Evolutionary conservation across 1,140 invertebrate species (phyloP), one percentile per base, ranked within the genome.

Genomic region (Drosophila parvula): DNA sequence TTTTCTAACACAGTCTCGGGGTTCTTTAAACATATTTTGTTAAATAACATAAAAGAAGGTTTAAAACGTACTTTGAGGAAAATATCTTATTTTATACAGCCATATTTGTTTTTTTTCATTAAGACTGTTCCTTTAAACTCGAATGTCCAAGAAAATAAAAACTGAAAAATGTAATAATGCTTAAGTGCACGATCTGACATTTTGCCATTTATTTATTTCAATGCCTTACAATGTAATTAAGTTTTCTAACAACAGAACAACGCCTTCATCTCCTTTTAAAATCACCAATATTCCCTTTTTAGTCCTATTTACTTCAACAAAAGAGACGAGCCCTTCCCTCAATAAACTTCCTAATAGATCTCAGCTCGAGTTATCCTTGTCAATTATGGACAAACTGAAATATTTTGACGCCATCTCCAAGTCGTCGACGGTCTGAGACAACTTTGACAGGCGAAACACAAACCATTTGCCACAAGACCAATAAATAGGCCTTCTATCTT

Each of bases 381-480:
- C 45, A 68, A 28, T 65, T 27, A 40, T 22, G 14, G 22, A 40
- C 14, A 36, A 38, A 45, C 32, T 64, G 8, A 64, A 65, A 47
- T 47, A 47, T 48, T 41, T 63, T 36, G 32, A 65, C 62, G 12
- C 55, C 18, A 38, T 3, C 41, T 4, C 12, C 22, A 11, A 36
- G 16, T 12, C 36, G 11, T 12, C 36, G 11, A 12, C 11, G 16
- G 34, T 8, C 27, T 10, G 47, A 16, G 32, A 4, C 22, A 68
- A 68, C 47, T 69, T 38, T 45, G 67, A 47, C 67, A 47, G 48
- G 12, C 65, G 16, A 67, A 45, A 45, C 48, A 30, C 22, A 16
- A 68, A 32, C 40, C 63, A 70, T 45, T 67, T 61, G 44, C 40
- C 18, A 41, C 12, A 34, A 56, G 30, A 57, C 34, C 51, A 44